These are phyloP conservation scores for Sylvia atricapilla DNA, from an alignment of 2,113 vertebrate species.

Conservation along the genomic window DNA sequence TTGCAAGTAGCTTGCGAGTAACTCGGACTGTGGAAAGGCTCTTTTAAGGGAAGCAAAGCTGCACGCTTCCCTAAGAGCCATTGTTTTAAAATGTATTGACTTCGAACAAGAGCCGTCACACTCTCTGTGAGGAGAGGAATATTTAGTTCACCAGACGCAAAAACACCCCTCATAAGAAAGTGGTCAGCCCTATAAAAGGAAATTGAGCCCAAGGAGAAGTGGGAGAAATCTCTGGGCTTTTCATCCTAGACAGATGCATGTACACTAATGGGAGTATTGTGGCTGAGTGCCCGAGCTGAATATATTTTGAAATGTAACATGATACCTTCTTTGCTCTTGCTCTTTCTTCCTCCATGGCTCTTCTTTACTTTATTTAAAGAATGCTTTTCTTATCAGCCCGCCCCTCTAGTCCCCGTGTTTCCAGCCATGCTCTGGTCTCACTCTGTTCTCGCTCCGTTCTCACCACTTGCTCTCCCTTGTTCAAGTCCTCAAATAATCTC, in stretches of 20 bases:
- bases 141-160: background rate
- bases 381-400: background rate
- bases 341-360: background rate
- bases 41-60: background rate
- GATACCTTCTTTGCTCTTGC: background rate
- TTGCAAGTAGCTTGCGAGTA: background rate
- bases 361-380: background rate
- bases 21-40: background rate
- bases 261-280: background rate
- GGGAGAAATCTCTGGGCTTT: background rate
- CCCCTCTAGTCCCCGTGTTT: rapidly evolving
- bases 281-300: background rate
- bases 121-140: background rate
- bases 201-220: background rate
- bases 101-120: rapidly evolving
- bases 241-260: background rate
- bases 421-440: background rate
- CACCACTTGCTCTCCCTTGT: background rate
- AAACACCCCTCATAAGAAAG: background rate
- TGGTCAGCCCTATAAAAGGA: background rate
- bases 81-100: rapidly evolving
- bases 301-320: background rate
- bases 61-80: background rate
- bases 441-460: background rate
- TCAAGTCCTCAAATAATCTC: background rate